phyloP scores from a whole-genome alignment of 2,113 vertebrate genomes.

The Elephantulus edwardii region DNA sequence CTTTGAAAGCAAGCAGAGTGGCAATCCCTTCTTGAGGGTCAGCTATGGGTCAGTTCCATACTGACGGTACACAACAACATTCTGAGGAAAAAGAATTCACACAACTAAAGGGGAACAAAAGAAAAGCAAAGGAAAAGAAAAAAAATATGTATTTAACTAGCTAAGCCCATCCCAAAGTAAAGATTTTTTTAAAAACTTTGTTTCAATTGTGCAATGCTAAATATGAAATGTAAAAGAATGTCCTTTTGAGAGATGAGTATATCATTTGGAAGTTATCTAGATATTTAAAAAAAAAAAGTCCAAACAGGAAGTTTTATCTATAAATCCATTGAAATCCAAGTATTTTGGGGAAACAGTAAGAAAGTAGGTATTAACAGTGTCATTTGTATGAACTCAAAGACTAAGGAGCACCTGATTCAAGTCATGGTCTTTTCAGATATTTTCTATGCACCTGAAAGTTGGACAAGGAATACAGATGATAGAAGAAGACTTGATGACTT shows the following conservation, averaged over 20 bases:
- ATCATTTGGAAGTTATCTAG: not conserved
- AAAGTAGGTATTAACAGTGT: not conserved
- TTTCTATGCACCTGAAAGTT: too few species aligned
- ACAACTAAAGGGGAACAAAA: not conserved
- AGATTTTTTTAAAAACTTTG: not conserved
- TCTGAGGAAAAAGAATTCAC: too few species aligned
- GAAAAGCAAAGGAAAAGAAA: not conserved
- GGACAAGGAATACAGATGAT: too few species aligned
- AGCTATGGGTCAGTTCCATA: too few species aligned
- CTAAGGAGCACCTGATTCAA: too few species aligned
- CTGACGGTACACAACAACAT: too few species aligned
- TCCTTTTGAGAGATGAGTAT: not conserved
- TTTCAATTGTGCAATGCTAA: not conserved
- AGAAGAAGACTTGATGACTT: too few species aligned
- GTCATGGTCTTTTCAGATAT: not conserved
- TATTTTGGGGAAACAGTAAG: not conserved
- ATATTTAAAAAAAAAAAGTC: not conserved
- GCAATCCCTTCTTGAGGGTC: too few species aligned
- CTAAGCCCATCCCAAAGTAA: not conserved
- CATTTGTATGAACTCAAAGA: not conserved
- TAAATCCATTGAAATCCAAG: not conserved
- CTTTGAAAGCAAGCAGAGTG: too few species aligned
- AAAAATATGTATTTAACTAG: not conserved
- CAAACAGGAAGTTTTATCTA: not conserved
- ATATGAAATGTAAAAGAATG: not conserved